Percentiles rank a stretch among this genome's conserved stretches.
Conservation (phyloP, 2,888 invertebrate species). For the Agrotis puta region DNA sequence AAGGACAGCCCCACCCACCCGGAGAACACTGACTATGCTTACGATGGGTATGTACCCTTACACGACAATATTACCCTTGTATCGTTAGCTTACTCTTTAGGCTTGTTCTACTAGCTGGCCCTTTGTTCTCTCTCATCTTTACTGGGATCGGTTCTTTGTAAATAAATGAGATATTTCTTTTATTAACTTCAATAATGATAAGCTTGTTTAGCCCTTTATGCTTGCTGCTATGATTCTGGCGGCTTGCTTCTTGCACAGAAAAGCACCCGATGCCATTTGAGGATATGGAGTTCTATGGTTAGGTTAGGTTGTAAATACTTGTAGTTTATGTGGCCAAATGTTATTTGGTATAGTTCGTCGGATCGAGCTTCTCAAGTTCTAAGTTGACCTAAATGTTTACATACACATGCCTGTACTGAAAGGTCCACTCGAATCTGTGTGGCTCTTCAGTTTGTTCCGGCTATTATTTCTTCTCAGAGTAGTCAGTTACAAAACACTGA, state of each 20-base stretch:
- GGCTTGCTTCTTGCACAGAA: conserved; percentile 11
- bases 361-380: no score
- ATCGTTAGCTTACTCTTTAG: not conserved
- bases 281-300: no score
- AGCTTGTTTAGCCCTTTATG: conserved; percentile 36
- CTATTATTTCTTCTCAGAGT: no score
- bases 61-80: not conserved
- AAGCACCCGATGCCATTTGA: not conserved
- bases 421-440: no score
- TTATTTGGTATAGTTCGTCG: no score
- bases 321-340: not conserved
- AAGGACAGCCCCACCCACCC: conserved; percentile 81
- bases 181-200: not conserved
- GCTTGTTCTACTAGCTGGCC: not conserved
- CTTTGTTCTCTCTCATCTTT: not conserved
- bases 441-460: no score
- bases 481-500: no score
- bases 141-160: not conserved
- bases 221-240: conserved; percentile 34
- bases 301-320: not conserved
- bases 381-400: no score
- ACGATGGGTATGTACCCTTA: conserved; percentile 78
- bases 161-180: conserved; percentile 20
- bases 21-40: conserved; percentile 84
- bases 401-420: no score